These are phyloP conservation scores for Drosophila percnosoma DNA, from an alignment of 2,888 invertebrate species.

Conservation along the genomic window DNA sequence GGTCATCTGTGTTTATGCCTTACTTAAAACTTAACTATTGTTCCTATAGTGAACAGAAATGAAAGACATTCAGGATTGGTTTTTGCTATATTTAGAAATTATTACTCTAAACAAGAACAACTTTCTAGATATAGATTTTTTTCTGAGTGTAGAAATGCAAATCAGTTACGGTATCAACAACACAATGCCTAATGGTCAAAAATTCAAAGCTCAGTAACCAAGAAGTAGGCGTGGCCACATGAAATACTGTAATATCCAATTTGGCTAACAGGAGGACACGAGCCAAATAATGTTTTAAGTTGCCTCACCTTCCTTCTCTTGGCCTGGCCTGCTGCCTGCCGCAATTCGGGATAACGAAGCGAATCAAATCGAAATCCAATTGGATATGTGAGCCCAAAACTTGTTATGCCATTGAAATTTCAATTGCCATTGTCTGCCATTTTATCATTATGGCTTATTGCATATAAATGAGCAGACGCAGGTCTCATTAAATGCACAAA, in stretches of 20 bases:
- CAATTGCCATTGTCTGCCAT: constrained; percentile 25
- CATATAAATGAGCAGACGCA: not conserved
- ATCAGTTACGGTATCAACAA: constrained; percentile 16
- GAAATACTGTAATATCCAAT: not conserved
- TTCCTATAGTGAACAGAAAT: not conserved
- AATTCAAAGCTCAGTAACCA: not conserved
- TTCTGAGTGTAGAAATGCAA: not conserved
- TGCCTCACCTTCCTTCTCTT: too few species aligned
- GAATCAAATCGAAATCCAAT: constrained; percentile 36
- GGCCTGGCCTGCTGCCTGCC: constrained; percentile 5
- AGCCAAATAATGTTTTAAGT: constrained; percentile 3
- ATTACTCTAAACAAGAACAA: not conserved
- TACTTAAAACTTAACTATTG: not conserved
- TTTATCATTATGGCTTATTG: constrained; percentile 29
- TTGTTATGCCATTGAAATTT: constrained; percentile 43
- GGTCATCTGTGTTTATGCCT: not conserved
- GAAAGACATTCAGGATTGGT: not conserved
- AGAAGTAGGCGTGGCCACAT: not conserved
- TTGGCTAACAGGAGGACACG: constrained; percentile 1
- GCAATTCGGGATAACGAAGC: constrained; percentile 22
- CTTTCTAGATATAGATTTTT: not conserved
- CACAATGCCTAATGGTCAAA: not conserved
- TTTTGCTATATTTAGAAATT: not conserved
- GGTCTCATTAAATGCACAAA: constrained; percentile 11
- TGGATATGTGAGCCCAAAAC: constrained; percentile 37